These are phyloP conservation scores for Plebejus melissa DNA, from an alignment of 2,888 invertebrate genomes.

Conservation along the genomic window DNA sequence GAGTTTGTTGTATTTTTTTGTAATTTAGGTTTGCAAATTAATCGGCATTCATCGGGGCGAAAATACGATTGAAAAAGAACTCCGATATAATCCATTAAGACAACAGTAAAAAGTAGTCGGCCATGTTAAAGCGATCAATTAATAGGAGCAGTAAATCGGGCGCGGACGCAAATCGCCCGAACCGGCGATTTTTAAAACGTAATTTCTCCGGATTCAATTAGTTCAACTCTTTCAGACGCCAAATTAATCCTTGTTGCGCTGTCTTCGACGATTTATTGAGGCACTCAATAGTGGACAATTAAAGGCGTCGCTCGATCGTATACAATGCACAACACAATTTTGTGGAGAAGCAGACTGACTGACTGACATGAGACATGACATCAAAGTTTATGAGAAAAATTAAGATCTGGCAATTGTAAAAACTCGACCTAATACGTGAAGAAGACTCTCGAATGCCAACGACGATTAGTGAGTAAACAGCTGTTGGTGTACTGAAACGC, in stretches of 20 bases:
- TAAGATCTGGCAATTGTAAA: neutral
- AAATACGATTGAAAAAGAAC: neutral
- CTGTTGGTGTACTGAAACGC: too few species aligned
- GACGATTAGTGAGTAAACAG: too few species aligned
- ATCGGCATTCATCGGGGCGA: neutral
- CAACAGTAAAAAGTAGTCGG: neutral
- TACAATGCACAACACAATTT: neutral
- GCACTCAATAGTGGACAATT: neutral
- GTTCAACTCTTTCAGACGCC: conserved; percentile 6
- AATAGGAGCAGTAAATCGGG: neutral
- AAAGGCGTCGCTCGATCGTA: neutral
- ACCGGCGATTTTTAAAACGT: conserved; percentile 8
- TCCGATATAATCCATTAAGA: neutral
- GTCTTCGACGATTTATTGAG: neutral
- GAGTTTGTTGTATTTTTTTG: neutral
- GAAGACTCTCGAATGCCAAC: too few species aligned
- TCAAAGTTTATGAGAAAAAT: too few species aligned
- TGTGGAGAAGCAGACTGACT: neutral
- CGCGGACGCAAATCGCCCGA: neutral
- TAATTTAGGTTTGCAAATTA: neutral
- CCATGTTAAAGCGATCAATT: conserved; percentile 2
- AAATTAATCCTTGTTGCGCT: neutral
- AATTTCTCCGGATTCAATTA: conserved; percentile 1
- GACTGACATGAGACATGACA: too few species aligned
- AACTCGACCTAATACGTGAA: neutral